A percentile compares a stretch with the other conserved stretches of the same genome.
Evolutionary conservation across 2,888 invertebrate genomes (phyloP).

Genomic region (Cosmorhoe ocellata): DNA sequence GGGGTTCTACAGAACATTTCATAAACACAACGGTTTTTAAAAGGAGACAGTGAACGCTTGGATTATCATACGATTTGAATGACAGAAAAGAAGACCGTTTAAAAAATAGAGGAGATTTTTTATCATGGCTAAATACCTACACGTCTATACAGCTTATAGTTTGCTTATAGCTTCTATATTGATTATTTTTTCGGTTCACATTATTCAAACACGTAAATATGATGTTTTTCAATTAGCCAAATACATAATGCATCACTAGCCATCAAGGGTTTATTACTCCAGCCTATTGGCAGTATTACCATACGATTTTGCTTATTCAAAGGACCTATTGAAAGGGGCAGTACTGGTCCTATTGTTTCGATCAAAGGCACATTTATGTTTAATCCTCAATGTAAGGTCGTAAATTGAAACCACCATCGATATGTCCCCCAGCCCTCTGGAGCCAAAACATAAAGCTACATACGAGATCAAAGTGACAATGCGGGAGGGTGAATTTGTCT

Average conservation of each 20-base stretch:
- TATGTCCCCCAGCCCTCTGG: constrained; percentile 46
- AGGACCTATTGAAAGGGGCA: constrained; percentile 19
- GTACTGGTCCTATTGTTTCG: constrained; percentile 17
- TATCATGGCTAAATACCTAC: background rate
- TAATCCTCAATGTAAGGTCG: constrained; percentile 55
- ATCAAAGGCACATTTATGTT: constrained; percentile 41
- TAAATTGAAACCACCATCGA: constrained; percentile 67
- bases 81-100: constrained; percentile 13
- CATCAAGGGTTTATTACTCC: constrained; percentile 1
- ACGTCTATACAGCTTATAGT: background rate
- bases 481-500: constrained; percentile 75
- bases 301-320: constrained; percentile 19
- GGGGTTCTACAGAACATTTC: constrained; percentile 11
- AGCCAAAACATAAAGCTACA: constrained; percentile 68
- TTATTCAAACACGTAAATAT: too few species aligned
- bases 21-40: constrained; percentile 7
- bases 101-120: background rate
- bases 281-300: constrained; percentile 15
- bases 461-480: constrained; percentile 75
- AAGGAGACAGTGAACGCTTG: constrained; percentile 13
- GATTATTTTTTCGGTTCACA: too few species aligned
- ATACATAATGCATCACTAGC: background rate
- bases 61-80: constrained; percentile 26
- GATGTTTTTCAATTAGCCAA: constrained; percentile 3
- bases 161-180: too few species aligned